Percentiles rank a stretch among this genome's conserved stretches.
Evolutionary conservation across 2,797 vertebrate species (phyloP).

Genomic region (Rhynchonycteris naso): DNA sequence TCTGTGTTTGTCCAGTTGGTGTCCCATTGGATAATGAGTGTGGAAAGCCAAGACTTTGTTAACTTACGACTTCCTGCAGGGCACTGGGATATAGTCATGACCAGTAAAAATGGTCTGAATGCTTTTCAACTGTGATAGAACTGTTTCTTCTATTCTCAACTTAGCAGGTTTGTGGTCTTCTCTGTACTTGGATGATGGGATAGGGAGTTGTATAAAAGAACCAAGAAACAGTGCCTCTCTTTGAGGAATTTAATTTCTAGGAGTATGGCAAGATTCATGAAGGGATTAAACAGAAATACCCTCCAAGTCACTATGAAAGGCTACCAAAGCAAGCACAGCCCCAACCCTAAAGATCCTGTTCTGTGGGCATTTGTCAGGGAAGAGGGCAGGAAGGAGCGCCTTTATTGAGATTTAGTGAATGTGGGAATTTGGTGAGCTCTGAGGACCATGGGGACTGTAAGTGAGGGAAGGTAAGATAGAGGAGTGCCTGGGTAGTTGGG

Average conservation of each 20-base stretch:
- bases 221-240: background rate
- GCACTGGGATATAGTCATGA: background rate
- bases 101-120: background rate
- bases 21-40: background rate
- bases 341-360: background rate
- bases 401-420: background rate
- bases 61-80: background rate
- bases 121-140: background rate
- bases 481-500: background rate
- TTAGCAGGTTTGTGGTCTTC: background rate
- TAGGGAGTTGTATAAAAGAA: slow-evolving; percentile 15
- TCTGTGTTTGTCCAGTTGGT: background rate
- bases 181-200: background rate
- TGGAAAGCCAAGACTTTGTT: background rate
- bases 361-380: background rate
- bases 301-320: background rate
- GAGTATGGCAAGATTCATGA: background rate
- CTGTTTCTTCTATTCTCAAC: background rate
- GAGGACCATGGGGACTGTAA: background rate
- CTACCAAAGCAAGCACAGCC: background rate
- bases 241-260: slow-evolving; percentile 17
- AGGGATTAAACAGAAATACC: background rate
- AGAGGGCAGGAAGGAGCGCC: background rate
- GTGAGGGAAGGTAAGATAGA: background rate
- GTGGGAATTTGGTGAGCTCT: background rate